Conservation (phyloP, 2,797 vertebrate species). For the Lepidocolaptes lacrymiger region DNA sequence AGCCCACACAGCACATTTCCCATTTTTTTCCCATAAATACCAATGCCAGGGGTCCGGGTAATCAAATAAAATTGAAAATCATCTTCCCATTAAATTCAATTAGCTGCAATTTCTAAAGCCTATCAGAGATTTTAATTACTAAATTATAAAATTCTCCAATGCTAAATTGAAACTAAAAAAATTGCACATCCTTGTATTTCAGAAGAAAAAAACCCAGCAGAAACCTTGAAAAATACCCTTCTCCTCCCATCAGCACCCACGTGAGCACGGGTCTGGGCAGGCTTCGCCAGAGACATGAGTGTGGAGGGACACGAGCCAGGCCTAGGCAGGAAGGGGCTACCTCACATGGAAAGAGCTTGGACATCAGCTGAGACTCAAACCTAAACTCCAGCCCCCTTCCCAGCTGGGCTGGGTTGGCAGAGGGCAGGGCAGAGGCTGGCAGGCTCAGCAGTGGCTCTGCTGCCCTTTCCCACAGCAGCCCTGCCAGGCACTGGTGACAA, state of each 20-base stretch:
- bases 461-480: neutral
- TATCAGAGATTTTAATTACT: slow-evolving; percentile 99
- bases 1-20: slow-evolving; percentile 99
- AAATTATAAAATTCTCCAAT: slow-evolving; percentile 99
- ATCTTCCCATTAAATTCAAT: slow-evolving; percentile 99
- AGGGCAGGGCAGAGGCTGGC: neutral
- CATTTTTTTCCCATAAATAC: slow-evolving; percentile 99
- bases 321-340: neutral
- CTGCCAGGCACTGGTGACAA: neutral
- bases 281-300: neutral
- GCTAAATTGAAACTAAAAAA: slow-evolving; percentile 98
- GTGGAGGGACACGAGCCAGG: neutral
- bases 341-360: neutral
- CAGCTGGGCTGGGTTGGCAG: neutral
- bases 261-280: neutral
- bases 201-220: slow-evolving; percentile 78
- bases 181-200: slow-evolving; percentile 92
- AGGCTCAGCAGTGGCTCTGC: neutral
- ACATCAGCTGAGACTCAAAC: neutral
- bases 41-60: slow-evolving; percentile 99
- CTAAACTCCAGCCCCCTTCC: neutral
- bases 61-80: slow-evolving; percentile 99
- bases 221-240: slow-evolving; percentile 88
- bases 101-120: slow-evolving; percentile 99
- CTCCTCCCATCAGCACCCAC: slow-evolving; percentile 36